A percentile compares a stretch with the other conserved stretches of the same genome.
These are phyloP conservation scores for Andrena camellia DNA, from an alignment of 2,888 invertebrate species.

Conservation along the genomic window DNA sequence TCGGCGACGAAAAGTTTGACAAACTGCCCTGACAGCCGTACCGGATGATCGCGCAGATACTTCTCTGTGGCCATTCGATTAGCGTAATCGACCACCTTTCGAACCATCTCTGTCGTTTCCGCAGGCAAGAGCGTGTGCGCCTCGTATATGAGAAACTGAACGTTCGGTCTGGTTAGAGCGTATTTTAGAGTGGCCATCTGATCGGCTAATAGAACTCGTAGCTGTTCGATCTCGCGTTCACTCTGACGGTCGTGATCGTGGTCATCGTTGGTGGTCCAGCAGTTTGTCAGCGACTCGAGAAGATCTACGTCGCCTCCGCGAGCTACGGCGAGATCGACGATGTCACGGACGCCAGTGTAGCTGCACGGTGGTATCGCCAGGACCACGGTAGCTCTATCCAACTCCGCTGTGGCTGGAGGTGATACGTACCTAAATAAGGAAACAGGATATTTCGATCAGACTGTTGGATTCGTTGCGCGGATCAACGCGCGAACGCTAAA, in stretches of 20 bases:
- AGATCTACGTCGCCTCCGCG: slow-evolving; percentile 92
- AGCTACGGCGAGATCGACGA: slow-evolving; percentile 89
- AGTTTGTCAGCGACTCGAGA: slow-evolving; percentile 87
- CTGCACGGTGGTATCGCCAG: slow-evolving; percentile 93
- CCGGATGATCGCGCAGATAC: slow-evolving; percentile 86
- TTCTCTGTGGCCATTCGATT: slow-evolving; percentile 90
- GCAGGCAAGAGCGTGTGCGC: slow-evolving; percentile 92
- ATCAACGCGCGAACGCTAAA: too few species aligned
- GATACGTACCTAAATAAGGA: slow-evolving; percentile 68
- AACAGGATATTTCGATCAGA: neutral
- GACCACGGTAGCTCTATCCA: slow-evolving; percentile 88
- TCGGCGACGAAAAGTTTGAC: too few species aligned
- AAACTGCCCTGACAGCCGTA: slow-evolving; percentile 47
- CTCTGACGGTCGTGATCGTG: neutral
- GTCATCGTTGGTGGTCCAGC: slow-evolving; percentile 35
- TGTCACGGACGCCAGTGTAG: slow-evolving; percentile 92
- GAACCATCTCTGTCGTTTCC: slow-evolving; percentile 91
- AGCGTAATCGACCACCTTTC: slow-evolving; percentile 89
- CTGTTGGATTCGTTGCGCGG: neutral
- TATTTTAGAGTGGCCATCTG: slow-evolving; percentile 91
- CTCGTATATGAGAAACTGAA: slow-evolving; percentile 93
- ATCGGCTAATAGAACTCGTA: slow-evolving; percentile 88
- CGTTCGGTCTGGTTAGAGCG: slow-evolving; percentile 92
- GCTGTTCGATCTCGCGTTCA: slow-evolving; percentile 67
- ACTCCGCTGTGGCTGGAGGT: slow-evolving; percentile 83